Percentiles rank a stretch among this genome's conserved stretches.
These are phyloP conservation scores for Tonatia bakeri DNA, from an alignment of 2,113 vertebrate species.

Conservation along the genomic window DNA sequence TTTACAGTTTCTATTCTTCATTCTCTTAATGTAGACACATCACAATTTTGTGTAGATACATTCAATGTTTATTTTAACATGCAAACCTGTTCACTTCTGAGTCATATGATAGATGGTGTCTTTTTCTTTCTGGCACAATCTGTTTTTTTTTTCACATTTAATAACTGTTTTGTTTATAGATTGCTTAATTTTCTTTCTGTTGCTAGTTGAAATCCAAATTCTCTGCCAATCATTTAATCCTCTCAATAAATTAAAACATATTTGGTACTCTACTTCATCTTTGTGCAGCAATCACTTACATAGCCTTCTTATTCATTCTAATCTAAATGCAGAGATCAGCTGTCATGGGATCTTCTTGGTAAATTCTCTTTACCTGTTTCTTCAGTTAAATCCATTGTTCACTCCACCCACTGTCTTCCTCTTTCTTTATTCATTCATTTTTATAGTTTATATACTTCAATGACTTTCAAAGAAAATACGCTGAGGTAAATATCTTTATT, in stretches of 20 bases:
- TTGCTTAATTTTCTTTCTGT: not conserved
- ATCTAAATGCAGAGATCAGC: not conserved
- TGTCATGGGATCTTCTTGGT: not conserved
- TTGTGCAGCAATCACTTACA: not conserved
- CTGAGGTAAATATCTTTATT: not conserved
- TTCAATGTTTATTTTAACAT: not conserved
- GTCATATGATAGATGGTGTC: not conserved
- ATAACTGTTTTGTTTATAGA: not conserved
- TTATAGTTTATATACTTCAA: not conserved
- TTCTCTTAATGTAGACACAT: not conserved
- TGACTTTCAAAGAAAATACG: not conserved
- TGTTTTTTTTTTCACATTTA: not conserved
- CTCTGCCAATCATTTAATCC: not conserved
- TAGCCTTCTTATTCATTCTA: not conserved
- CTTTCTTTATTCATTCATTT: not conserved
- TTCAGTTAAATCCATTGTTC: not conserved
- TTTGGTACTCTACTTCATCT: not conserved
- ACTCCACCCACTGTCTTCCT: not conserved
- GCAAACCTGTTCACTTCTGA: not conserved
- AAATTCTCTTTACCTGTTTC: not conserved
- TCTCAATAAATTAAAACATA: not conserved
- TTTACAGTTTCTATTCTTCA: not conserved
- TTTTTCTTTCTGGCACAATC: not conserved
- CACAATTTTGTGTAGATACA: not conserved
- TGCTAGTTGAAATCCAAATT: not conserved